phyloP scores from a whole-genome alignment of 2,888 invertebrate species.

The Syrphus vitripennis region DNA sequence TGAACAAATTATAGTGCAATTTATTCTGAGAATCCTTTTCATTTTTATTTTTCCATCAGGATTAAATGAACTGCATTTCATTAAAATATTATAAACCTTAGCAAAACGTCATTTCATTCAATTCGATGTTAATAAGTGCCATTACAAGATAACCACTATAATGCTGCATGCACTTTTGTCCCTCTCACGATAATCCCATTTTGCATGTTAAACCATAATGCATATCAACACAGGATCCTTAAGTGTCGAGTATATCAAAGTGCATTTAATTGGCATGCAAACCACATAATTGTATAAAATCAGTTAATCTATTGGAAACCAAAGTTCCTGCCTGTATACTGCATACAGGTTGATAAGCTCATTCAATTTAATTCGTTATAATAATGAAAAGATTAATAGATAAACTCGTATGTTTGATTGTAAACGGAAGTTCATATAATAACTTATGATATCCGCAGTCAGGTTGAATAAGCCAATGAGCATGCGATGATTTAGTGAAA shows the following conservation, averaged over 20 bases:
- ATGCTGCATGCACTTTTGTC: not conserved
- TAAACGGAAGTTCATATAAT: too few species aligned
- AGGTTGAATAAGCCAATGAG: not conserved
- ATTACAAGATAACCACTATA: conserved; percentile 10
- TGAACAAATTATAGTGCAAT: too few species aligned
- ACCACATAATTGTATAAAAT: not conserved
- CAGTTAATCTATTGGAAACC: too few species aligned
- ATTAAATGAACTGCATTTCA: not conserved
- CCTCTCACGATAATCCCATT: not conserved
- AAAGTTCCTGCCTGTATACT: not conserved
- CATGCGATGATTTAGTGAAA: not conserved
- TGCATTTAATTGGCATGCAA: conserved; percentile 8
- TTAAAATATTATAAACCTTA: not conserved
- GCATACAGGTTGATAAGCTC: not conserved
- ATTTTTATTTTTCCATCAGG: not conserved
- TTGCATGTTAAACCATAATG: not conserved
- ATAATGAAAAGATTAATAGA: not conserved
- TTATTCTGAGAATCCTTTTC: not conserved
- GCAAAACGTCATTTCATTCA: not conserved
- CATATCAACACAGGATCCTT: not conserved
- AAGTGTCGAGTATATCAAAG: conserved; percentile 1
- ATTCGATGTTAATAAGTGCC: not conserved
- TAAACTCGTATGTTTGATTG: not conserved
- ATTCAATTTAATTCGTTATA: not conserved
- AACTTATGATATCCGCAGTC: not conserved